These are phyloP conservation scores for Hyles vespertilio DNA, from an alignment of 1,140 invertebrate genomes.

Conservation along the genomic window DNA sequence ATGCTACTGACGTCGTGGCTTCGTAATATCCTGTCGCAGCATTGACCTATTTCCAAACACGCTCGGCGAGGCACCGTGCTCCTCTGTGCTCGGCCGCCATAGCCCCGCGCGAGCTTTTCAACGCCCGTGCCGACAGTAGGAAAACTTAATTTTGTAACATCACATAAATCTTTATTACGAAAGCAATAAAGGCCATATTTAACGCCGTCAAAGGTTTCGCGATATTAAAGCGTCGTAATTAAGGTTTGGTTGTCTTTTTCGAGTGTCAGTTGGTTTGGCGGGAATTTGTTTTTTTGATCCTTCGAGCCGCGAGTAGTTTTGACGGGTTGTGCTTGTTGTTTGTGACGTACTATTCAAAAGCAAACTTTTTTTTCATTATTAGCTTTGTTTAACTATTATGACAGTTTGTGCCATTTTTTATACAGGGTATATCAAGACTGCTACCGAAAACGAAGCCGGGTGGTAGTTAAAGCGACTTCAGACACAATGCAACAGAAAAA, in stretches of 20 bases:
- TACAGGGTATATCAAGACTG: no score
- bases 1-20: constrained; percentile 58
- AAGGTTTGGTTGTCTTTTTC: constrained; percentile 21
- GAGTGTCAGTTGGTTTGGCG: no score
- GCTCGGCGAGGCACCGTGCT: constrained; percentile 16
- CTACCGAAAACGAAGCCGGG: no score
- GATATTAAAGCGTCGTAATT: constrained; percentile 62
- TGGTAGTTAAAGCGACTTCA: no score
- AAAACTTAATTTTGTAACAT: constrained; percentile 33
- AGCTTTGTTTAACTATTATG: no score
- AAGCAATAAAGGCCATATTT: constrained; percentile 65
- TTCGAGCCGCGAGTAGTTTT: neutral
- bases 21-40: constrained; percentile 64
- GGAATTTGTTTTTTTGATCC: no score
- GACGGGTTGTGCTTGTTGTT: no score
- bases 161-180: constrained; percentile 59
- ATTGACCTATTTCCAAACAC: constrained; percentile 44
- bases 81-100: constrained; percentile 7
- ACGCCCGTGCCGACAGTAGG: constrained; percentile 21
- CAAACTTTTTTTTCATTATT: no score
- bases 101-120: neutral
- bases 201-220: constrained; percentile 48
- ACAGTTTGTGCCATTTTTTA: no score
- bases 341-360: no score
- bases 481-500: no score